Evolutionary conservation across 2,797 vertebrate species (phyloP).

Genomic region (Xiphophorus birchmanni): DNA sequence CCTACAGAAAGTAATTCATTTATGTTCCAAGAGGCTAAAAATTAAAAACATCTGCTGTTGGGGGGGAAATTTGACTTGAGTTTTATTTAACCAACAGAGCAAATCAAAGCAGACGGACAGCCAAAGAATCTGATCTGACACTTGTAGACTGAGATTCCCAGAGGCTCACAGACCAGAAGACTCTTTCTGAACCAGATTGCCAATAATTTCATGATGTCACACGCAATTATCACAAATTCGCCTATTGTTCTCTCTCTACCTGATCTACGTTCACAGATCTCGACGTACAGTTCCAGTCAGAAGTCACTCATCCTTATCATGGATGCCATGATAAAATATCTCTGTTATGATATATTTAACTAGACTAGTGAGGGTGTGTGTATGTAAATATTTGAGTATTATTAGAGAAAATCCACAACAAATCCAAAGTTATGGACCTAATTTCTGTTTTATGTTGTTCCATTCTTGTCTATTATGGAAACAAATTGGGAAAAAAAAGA

Average conservation of each 20-base stretch:
- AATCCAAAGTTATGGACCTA: not conserved
- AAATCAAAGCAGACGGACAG: not conserved
- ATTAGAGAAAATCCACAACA: conserved; percentile 1
- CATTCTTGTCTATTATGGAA: not conserved
- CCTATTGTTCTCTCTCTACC: conserved; percentile 15
- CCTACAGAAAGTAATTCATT: not conserved
- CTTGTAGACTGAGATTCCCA: conserved; percentile 1
- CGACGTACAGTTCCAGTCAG: not conserved
- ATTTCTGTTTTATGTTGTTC: not conserved
- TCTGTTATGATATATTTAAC: not conserved
- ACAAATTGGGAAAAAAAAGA: too few relatives aligned
- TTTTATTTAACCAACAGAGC: not conserved
- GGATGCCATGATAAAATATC: conserved; percentile 15
- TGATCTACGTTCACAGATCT: conserved; percentile 18
- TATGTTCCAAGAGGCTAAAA: not conserved
- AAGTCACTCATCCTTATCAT: conserved; percentile 1
- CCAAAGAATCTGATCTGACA: conserved; percentile 1
- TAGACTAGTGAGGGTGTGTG: not conserved
- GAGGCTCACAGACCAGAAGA: conserved; percentile 19
- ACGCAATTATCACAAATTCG: conserved; percentile 4
- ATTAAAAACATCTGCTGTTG: not conserved
- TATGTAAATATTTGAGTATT: not conserved
- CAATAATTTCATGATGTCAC: conserved; percentile 35
- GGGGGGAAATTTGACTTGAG: not conserved
- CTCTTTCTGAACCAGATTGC: not conserved